Percentiles rank a stretch among this genome's conserved stretches.
Conservation (phyloP, 1,140 invertebrate genomes). For the Aricia agestis region DNA sequence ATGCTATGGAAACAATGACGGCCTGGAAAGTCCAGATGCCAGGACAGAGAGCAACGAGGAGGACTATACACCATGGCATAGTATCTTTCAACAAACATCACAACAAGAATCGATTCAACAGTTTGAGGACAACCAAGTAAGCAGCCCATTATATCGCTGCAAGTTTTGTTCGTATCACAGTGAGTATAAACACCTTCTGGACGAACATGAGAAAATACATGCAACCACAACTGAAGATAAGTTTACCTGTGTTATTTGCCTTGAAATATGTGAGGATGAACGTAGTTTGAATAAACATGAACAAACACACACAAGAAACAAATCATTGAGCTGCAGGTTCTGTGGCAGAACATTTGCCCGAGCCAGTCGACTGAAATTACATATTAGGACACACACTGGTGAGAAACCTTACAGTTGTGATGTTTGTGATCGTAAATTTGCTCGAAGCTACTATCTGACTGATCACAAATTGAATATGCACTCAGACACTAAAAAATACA, state of each 20-base stretch:
- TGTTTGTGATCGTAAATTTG: not conserved
- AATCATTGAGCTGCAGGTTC: not conserved
- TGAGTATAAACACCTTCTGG: not conserved
- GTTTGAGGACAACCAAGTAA: not conserved
- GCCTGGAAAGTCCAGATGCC: not conserved
- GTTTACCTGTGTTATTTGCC: slow-evolving; percentile 1
- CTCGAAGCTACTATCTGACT: not conserved
- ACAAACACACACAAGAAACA: not conserved
- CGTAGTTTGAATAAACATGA: not conserved
- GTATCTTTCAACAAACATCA: not conserved
- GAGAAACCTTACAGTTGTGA: not conserved
- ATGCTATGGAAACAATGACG: not conserved
- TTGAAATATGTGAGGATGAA: not conserved
- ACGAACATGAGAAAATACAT: slow-evolving; percentile 2
- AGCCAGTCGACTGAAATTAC: not conserved
- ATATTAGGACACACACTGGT: not conserved
- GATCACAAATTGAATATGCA: not conserved
- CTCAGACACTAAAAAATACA: not conserved
- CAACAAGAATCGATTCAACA: not conserved
- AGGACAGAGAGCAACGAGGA: not conserved
- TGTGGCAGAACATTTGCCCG: not conserved
- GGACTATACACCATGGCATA: not conserved
- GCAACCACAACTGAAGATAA: not conserved
- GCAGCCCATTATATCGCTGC: not conserved
- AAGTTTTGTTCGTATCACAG: not conserved